Evolutionary conservation across 2,888 invertebrate species (phyloP), one percentile per base, ranked within the genome.

Genomic region (Scaptomyza tumidula): DNA sequence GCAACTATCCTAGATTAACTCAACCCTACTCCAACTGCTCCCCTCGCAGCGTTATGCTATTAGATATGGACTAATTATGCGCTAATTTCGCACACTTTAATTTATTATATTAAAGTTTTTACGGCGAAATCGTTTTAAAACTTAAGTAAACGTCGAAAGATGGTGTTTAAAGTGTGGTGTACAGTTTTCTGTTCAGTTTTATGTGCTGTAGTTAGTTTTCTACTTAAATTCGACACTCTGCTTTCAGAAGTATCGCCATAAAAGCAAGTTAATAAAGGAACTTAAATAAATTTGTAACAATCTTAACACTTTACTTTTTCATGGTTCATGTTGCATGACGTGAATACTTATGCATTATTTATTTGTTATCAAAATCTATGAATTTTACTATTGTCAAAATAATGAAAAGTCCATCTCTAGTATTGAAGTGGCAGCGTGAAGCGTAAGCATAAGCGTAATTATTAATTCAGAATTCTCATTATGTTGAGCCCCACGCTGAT

Each of bases 401-500:
- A 14, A 6, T 14, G 0, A 35, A 14, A 35, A 60, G 57, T 50
- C 56, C 75, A 75, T 76, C 76, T 46, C 76, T 72, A 75, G 35
- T 44, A 53, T 29, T 19, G 13, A 14, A 16, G 46, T 45, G 14
- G n/a, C 44, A n/a, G 56, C 53, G 56, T 61, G 74, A 53, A 71
- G 78, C 39, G 39, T 71, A 67, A 57, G 58, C 62, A 78, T 75
- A 71, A 59, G 58, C 62, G 78, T 50, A 77, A 87, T 86, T 79
- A 86, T 83, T 86, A 83, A 87, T 86, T 79, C 86, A 85, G 60
- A 73, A 69, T 71, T 85, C 80, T 83, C 83, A 85, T 87, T 87
- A 87, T 80, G 80, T 67, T 73, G 56, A 50, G 59, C 64, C 57
- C 16, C 66, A 65, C 71, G 63, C 65, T 68, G 74, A 72, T 78